phyloP scores from a whole-genome alignment of 2,888 invertebrate genomes.

The Drosophila mimica region DNA sequence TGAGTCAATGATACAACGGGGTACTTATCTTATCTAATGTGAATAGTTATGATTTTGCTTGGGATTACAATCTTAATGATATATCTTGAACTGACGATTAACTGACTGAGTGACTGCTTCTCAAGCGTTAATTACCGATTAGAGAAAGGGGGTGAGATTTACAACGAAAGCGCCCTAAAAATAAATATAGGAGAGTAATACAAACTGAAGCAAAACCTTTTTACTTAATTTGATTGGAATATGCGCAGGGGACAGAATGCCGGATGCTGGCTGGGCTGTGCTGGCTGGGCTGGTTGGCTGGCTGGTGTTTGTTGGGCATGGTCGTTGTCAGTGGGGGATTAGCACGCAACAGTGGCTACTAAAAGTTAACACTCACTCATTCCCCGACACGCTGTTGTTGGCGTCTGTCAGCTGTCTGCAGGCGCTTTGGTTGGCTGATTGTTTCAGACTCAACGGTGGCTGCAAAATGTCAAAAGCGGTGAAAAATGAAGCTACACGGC shows the following conservation, averaged over 20 bases:
- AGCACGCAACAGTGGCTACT: conserved; percentile 51
- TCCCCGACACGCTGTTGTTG: conserved; percentile 2
- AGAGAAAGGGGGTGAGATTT: not conserved
- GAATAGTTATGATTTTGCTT: not conserved
- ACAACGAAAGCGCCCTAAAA: not conserved
- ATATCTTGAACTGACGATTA: not conserved
- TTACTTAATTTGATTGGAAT: conserved; percentile 80
- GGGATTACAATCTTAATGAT: not conserved
- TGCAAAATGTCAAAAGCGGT: conserved; percentile 80
- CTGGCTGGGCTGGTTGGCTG: conserved; percentile 3
- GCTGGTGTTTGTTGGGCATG: conserved; percentile 22
- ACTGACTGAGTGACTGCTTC: too few species aligned
- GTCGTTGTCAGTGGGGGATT: conserved; percentile 58
- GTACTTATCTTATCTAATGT: conserved; percentile 12
- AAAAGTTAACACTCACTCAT: conserved; percentile 48
- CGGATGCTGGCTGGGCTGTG: conserved; percentile 20
- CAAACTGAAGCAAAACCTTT: conserved; percentile 63
- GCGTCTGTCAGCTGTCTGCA: conserved; percentile 73
- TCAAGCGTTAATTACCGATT: conserved; percentile 32
- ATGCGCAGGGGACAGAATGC: conserved; percentile 49
- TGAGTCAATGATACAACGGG: not conserved
- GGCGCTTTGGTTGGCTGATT: conserved; percentile 79
- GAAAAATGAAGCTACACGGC: conserved; percentile 76
- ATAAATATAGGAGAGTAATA: not conserved
- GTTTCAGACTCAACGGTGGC: conserved; percentile 67